Conservation (phyloP, 2,797 vertebrate genomes). For the Micrastur ruficollis region DNA sequence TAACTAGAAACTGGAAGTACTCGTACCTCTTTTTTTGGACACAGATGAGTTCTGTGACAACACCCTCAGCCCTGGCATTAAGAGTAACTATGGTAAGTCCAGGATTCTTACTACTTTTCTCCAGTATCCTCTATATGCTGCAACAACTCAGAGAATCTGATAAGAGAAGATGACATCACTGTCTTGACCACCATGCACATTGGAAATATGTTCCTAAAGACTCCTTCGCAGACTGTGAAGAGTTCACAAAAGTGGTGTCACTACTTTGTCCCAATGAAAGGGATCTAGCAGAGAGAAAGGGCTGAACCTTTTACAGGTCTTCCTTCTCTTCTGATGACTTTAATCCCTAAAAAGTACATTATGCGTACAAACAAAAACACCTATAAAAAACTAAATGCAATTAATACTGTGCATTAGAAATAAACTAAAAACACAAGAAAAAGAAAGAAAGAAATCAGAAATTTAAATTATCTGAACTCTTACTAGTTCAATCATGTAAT, state of each 20-base stretch:
- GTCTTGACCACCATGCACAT: background rate
- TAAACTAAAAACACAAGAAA: background rate
- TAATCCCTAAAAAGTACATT: background rate
- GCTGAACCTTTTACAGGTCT: background rate
- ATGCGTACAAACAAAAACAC: background rate
- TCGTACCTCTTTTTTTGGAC: background rate
- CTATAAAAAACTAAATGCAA: background rate
- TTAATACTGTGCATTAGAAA: background rate
- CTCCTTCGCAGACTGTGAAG: background rate
- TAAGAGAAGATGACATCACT: background rate
- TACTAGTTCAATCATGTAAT: background rate
- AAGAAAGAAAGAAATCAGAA: background rate
- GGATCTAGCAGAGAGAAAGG: background rate
- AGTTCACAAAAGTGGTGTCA: background rate
- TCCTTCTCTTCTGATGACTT: background rate
- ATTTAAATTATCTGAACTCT: background rate
- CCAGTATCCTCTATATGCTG: background rate
- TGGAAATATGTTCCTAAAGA: background rate
- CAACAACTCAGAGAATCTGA: background rate
- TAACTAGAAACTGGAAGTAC: background rate
- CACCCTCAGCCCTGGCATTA: background rate
- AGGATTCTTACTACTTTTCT: background rate
- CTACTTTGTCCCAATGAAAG: background rate
- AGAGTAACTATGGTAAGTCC: background rate
- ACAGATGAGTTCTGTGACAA: background rate